Base-by-base conservation (phyloP, 2,888 invertebrate species). In the Dasypolia templi region DNA sequence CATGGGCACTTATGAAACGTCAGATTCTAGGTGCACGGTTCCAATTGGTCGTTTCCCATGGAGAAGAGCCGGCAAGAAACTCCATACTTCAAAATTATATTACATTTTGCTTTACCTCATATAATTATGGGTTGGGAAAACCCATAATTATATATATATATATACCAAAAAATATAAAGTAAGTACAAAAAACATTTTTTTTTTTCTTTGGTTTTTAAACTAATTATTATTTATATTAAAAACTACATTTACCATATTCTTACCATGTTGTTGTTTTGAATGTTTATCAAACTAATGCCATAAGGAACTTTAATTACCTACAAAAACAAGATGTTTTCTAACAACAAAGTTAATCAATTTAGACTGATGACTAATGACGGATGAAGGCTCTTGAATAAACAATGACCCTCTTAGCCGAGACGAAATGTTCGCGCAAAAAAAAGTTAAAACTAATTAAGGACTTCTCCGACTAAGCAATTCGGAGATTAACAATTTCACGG, bases 401-500 rank as follows among this genome's bases (percentile, higher is more conserved):
- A 84, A 82, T 84, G 82, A 80, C 82, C 82, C 59, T 64, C 53
- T 73, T 77, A 51, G 7, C 77, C 66, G 72, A 51, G 67, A 75
- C 84, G 58, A 82, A 82, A 68, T 67, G 55, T 53, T 49, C 3
- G n/a, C n/a, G 11, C 49, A 65, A 79, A 77, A 75, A 58, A 71
- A 63, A 51, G 9, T n/a, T 22, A 66, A 73, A 79, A 72, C 51
- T 81, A 83, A 84, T 84, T 84, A 72, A 58, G 62, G 61, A 35
- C 35, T 69, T 66, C 58, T 49, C 62, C 58, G 59, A 61, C 58
- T 56, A n/a, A 59, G 22, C 53, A 67, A 63, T 32, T 22, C 81
- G 72, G 70, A 81, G 51, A 75, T 82, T 62, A 62, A 6, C 61
- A 83, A 84, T 83, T 81, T 79, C 42, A 78, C 78, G 75, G 75